These are phyloP conservation scores for Zophobas atratus DNA, from an alignment of 1,140 invertebrate species.

Conservation along the genomic window DNA sequence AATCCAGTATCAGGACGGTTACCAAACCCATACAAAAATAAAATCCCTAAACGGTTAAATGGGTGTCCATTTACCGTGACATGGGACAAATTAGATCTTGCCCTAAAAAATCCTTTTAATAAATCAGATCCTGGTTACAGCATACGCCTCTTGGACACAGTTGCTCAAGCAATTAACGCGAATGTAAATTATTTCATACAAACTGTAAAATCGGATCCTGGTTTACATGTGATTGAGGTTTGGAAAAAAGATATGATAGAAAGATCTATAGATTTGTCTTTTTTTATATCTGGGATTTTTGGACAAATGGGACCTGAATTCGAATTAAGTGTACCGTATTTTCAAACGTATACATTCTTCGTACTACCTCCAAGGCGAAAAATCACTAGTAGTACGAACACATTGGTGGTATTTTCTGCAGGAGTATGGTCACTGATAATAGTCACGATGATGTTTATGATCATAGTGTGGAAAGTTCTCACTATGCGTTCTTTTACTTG, in stretches of 20 bases:
- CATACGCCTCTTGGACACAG: neutral
- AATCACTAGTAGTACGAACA: neutral
- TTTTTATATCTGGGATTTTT: neutral
- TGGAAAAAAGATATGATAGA: neutral
- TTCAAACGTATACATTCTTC: neutral
- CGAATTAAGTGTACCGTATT: neutral
- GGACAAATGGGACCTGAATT: neutral
- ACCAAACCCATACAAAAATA: neutral
- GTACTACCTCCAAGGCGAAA: neutral
- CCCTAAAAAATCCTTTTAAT: neutral
- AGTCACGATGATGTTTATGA: neutral
- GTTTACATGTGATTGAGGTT: neutral
- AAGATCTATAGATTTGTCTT: neutral
- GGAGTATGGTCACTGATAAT: neutral
- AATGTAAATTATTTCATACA: neutral
- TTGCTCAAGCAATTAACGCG: neutral
- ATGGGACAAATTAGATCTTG: neutral
- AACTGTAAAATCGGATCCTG: too few relatives aligned
- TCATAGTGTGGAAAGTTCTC: neutral
- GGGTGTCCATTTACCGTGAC: neutral
- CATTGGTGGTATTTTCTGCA: neutral
- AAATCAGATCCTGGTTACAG: neutral
- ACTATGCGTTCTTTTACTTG: neutral
- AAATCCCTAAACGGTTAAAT: neutral
- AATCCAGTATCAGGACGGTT: too few relatives aligned